These are phyloP conservation scores for Aplodontia rufa DNA, from an alignment of 2,113 vertebrate species.

Conservation along the genomic window DNA sequence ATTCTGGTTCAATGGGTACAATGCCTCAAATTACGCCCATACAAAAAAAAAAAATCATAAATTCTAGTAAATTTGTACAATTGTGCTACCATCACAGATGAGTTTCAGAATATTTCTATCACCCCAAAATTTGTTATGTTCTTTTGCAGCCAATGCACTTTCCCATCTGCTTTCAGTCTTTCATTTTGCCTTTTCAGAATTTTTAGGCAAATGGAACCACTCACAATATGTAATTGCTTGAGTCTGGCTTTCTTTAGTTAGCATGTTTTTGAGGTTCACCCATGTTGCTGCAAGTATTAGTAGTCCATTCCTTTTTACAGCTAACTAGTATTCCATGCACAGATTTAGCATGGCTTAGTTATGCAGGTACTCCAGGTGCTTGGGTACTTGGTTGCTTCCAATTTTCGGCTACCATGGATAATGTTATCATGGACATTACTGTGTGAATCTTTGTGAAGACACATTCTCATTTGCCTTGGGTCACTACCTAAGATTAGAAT, in stretches of 20 bases:
- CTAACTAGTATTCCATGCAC: too few relatives aligned
- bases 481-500: not conserved
- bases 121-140: not conserved
- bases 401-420: not conserved
- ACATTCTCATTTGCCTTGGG: not conserved
- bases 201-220: constrained; percentile 6
- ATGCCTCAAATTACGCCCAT: not conserved
- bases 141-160: not conserved
- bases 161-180: not conserved
- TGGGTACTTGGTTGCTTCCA: not conserved
- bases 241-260: not conserved
- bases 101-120: not conserved
- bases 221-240: not conserved
- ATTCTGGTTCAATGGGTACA: not conserved
- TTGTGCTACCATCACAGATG: not conserved
- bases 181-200: constrained; percentile 9
- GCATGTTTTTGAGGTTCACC: not conserved
- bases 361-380: not conserved
- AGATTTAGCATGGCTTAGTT: not conserved
- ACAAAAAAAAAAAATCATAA: not conserved
- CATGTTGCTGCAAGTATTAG: not conserved
- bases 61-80: not conserved
- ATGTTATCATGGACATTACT: not conserved
- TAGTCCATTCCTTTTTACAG: not conserved
- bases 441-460: not conserved